A percentile compares a stretch with the other conserved stretches of the same genome.
Conservation (phyloP, 2,113 vertebrate genomes). For the Lethenteron reissneri region DNA sequence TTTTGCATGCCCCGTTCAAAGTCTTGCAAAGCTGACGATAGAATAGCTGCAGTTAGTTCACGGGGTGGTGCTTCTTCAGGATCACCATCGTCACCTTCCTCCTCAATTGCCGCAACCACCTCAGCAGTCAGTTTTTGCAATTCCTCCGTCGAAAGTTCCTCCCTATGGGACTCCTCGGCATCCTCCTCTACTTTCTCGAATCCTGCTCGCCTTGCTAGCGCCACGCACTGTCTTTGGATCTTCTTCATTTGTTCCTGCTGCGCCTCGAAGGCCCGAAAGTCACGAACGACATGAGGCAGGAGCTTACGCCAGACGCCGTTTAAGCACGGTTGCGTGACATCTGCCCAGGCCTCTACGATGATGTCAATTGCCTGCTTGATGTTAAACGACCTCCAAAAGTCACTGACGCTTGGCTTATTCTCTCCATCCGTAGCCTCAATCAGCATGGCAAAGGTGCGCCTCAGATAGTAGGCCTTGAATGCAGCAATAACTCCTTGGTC, state of each 20-base stretch:
- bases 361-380: slow-evolving; percentile 9
- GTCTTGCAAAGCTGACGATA: too few species aligned
- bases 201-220: background rate
- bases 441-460: slow-evolving; percentile 1
- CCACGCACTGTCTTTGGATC: background rate
- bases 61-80: too few species aligned
- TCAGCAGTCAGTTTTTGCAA: too few species aligned
- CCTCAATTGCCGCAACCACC: too few species aligned
- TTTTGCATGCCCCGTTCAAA: too few species aligned
- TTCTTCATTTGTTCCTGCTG: background rate
- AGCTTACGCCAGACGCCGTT: background rate
- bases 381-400: slow-evolving; percentile 8
- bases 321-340: background rate
- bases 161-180: background rate
- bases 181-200: background rate
- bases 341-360: background rate
- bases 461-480: slow-evolving; percentile 8
- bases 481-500: slow-evolving; percentile 8
- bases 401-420: background rate
- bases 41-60: too few species aligned
- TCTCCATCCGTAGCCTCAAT: background rate
- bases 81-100: too few species aligned
- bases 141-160: background rate
- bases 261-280: background rate
- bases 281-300: background rate